Evolutionary conservation across 1,140 invertebrate species (phyloP).

Genomic region (Drosophila parvula): DNA sequence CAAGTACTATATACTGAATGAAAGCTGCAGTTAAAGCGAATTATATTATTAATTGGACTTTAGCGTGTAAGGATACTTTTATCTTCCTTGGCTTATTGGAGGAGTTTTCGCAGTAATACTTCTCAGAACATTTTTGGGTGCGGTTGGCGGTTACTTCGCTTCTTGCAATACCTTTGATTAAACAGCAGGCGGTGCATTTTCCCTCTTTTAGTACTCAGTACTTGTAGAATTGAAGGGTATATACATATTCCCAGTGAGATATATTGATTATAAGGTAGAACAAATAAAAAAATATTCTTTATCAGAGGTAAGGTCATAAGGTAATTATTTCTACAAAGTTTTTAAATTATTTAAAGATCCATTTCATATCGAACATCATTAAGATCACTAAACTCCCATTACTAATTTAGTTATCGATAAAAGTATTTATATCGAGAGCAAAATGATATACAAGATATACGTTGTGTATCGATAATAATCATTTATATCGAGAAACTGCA

Average conservation of each 20-base stretch:
- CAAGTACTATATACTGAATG: conserved; percentile 27
- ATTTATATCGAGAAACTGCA: no score
- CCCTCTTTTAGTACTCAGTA: conserved; percentile 2
- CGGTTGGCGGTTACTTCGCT: conserved; percentile 13
- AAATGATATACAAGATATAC: no score
- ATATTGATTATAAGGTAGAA: rapidly evolving
- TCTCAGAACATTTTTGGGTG: conserved; percentile 21
- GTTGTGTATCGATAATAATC: no score
- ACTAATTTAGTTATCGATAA: no score
- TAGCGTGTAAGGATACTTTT: conserved; percentile 44
- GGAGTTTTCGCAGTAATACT: conserved; percentile 25
- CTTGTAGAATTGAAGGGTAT: not conserved
- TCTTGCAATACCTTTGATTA: conserved; percentile 27
- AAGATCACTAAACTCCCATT: no score
- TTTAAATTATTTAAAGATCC: no score
- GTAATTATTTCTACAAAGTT: no score
- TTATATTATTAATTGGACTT: conserved; percentile 63
- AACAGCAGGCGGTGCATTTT: conserved; percentile 28
- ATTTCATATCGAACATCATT: no score
- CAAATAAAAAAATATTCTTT: not conserved
- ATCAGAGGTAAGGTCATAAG: not conserved
- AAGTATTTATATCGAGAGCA: no score
- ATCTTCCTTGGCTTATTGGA: conserved; percentile 19
- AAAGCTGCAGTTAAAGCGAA: conserved; percentile 59
- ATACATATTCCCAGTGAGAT: not conserved